phyloP scores from a whole-genome alignment of 2,888 invertebrate species.

The Allacma fusca region DNA sequence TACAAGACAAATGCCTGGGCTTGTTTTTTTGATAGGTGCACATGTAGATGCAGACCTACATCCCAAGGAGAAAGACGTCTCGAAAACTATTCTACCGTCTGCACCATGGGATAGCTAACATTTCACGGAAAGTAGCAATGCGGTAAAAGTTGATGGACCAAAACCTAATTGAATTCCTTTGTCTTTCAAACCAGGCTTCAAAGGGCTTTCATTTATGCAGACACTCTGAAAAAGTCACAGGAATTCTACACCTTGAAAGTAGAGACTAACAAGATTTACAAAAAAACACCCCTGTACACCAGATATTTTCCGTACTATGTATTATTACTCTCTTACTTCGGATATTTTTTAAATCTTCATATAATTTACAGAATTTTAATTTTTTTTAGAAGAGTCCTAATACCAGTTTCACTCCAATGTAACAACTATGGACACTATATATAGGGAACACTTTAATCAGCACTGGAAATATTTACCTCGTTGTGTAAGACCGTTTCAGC shows the following conservation, averaged over 20 bases:
- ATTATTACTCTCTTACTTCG: no score
- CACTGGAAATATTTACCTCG: neutral
- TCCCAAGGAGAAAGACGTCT: no score
- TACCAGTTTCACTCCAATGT: neutral
- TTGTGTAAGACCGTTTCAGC: neutral
- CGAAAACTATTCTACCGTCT: neutral
- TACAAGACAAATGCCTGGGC: no score
- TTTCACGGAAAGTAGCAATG: constrained; percentile 8
- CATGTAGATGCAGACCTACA: neutral
- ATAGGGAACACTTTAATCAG: neutral
- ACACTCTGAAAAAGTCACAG: neutral
- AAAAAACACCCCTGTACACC: no score
- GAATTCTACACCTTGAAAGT: neutral
- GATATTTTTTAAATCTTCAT: no score
- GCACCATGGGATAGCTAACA: neutral
- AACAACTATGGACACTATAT: neutral
- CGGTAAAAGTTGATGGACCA: constrained; percentile 6
- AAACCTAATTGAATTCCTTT: neutral
- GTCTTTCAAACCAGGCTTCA: neutral
- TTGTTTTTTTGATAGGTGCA: no score
- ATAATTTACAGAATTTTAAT: no score
- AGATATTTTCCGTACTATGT: no score
- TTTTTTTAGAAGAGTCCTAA: no score
- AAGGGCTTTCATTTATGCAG: neutral
- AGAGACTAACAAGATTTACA: neutral